A percentile compares a stretch with the other conserved stretches of the same genome.
Evolutionary conservation across 2,888 invertebrate genomes (phyloP).

Genomic region (Microplitis deprimator): DNA sequence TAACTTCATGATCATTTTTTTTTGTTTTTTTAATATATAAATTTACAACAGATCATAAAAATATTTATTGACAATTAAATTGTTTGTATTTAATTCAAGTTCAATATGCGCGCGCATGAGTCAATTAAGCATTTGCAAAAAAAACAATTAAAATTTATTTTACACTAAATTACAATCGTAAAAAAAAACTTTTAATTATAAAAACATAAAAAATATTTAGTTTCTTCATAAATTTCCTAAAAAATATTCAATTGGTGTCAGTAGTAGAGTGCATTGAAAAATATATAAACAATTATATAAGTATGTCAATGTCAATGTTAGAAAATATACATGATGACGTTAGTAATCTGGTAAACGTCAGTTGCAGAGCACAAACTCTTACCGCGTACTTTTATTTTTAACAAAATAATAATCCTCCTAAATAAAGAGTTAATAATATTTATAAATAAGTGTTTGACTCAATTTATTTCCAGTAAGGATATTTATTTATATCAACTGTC

Average conservation of each 20-base stretch:
- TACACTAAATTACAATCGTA: neutral
- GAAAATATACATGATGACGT: neutral
- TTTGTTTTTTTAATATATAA: too few relatives aligned
- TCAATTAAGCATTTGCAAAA: neutral
- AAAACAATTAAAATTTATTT: too few relatives aligned
- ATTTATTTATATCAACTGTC: neutral
- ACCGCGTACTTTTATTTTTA: neutral
- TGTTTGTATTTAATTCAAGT: neutral
- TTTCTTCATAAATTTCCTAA: neutral
- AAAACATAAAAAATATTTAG: neutral
- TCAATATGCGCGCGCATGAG: neutral
- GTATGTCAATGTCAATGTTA: neutral
- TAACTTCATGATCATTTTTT: too few relatives aligned
- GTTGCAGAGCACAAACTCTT: neutral
- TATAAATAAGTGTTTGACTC: neutral
- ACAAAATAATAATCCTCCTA: neutral
- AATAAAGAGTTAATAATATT: neutral
- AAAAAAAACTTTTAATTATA: neutral
- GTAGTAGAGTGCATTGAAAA: neutral
- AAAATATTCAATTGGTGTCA: neutral
- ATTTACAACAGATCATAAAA: too few relatives aligned
- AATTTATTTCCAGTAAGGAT: neutral
- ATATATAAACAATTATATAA: neutral
- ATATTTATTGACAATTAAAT: neutral
- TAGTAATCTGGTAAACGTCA: neutral